Conservation (phyloP, 2,113 vertebrate genomes). For the Diadophis punctatus region DNA sequence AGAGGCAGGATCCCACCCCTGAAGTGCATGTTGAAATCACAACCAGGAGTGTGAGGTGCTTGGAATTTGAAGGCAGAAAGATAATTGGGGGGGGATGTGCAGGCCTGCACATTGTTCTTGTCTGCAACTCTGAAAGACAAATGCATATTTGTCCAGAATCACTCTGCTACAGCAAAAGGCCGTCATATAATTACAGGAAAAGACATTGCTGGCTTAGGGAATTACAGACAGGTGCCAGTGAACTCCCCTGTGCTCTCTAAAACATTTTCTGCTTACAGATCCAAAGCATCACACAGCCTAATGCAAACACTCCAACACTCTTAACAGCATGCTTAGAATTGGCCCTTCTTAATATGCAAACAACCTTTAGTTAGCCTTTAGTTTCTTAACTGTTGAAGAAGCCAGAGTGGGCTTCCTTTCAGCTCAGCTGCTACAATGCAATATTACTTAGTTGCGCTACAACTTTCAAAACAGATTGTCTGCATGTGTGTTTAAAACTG, state of each 20-base stretch:
- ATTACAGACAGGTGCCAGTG: background rate
- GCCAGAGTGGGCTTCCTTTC: background rate
- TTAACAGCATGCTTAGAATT: background rate
- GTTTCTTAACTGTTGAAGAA: background rate
- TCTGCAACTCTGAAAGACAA: background rate
- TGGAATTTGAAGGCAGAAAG: background rate
- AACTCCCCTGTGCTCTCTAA: background rate
- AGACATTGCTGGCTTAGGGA: background rate
- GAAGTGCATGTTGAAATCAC: background rate
- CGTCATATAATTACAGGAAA: background rate
- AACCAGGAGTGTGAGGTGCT: background rate
- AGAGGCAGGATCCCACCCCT: too few relatives aligned
- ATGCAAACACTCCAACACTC: background rate
- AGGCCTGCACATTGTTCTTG: background rate
- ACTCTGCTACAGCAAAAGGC: background rate
- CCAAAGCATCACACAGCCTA: background rate
- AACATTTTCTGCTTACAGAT: background rate
- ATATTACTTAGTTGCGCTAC: background rate
- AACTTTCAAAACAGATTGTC: background rate
- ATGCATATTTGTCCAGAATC: background rate
- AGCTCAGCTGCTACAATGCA: background rate
- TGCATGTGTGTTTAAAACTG: background rate
- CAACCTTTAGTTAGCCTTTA: background rate
- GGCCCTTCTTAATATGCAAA: background rate
- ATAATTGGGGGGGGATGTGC: background rate